A percentile compares a stretch with the other conserved stretches of the same genome.
phyloP scores from a whole-genome alignment of 2,888 invertebrate species.

The Dynastes grantii region DNA sequence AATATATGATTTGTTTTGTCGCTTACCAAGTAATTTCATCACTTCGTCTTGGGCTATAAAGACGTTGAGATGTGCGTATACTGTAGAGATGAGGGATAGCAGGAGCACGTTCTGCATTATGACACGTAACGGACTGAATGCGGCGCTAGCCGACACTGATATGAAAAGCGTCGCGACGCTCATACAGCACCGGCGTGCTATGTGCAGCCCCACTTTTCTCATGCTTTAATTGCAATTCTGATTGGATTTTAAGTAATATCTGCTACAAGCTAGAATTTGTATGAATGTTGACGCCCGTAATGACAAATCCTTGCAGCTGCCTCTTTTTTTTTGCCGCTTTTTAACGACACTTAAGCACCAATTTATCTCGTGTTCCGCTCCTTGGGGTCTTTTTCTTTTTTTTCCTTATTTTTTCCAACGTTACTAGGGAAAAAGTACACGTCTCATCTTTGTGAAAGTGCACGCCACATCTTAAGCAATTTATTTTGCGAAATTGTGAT shows the following conservation, averaged over 20 bases:
- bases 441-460: too few species aligned
- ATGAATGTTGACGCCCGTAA: conserved; percentile 48
- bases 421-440: too few species aligned
- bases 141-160: conserved; percentile 67
- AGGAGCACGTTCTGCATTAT: conserved; percentile 64
- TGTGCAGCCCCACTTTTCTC: conserved; percentile 47
- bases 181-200: conserved; percentile 52
- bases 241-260: conserved; percentile 58
- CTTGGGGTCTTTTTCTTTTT: not conserved
- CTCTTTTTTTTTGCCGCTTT: not conserved
- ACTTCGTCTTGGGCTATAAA: conserved; percentile 87
- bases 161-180: conserved; percentile 58
- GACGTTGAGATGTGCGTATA: conserved; percentile 83
- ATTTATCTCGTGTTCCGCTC: not conserved
- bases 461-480: too few species aligned
- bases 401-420: not conserved
- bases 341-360: conserved; percentile 18
- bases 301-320: conserved; percentile 25
- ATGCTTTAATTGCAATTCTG: conserved; percentile 57
- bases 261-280: conserved; percentile 45
- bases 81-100: conserved; percentile 64
- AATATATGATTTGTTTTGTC: not conserved
- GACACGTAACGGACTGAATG: conserved; percentile 65
- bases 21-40: conserved; percentile 85
- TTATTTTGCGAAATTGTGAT: too few species aligned